A percentile compares a stretch with the other conserved stretches of the same genome.
Evolutionary conservation across 1,140 invertebrate genomes (phyloP).

Genomic region (Apis laboriosa): DNA sequence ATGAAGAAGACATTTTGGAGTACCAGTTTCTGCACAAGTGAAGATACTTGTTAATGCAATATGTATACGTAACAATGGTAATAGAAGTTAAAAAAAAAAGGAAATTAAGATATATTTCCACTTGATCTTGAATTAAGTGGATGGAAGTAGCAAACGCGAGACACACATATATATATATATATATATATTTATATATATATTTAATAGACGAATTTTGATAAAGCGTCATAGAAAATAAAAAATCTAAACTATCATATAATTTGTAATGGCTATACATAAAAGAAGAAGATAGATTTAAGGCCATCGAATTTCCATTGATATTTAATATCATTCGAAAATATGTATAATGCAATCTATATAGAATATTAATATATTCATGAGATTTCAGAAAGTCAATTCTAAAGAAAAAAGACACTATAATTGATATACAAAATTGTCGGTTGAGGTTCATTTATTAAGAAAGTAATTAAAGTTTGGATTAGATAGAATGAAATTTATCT

Average conservation of each 20-base stretch:
- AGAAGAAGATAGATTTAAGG: constrained; percentile 48
- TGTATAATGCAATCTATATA: constrained; percentile 42
- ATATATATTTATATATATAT: constrained; percentile 67
- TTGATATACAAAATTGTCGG: too few species aligned
- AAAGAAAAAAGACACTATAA: too few species aligned
- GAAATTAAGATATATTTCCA: constrained; percentile 61
- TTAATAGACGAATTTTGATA: constrained; percentile 78
- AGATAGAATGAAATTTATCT: too few species aligned
- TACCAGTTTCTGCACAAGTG: constrained; percentile 78
- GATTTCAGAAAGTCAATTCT: too few species aligned
- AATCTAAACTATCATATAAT: constrained; percentile 59
- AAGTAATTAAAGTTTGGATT: not conserved
- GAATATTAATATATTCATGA: not conserved
- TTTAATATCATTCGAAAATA: constrained; percentile 51
- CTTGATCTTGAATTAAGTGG: constrained; percentile 57
- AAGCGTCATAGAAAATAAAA: constrained; percentile 70
- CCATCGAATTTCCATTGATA: constrained; percentile 53
- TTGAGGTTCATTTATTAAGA: too few species aligned
- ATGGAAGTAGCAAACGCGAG: constrained; percentile 67
- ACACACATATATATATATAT: constrained; percentile 70
- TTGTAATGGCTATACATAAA: constrained; percentile 65
- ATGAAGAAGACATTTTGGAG: constrained; percentile 77
- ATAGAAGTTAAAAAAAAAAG: constrained; percentile 31
- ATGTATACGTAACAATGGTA: constrained; percentile 57
- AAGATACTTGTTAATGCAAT: constrained; percentile 62